These are phyloP conservation scores for Tachina grossa DNA, from an alignment of 2,888 invertebrate genomes.

Conservation along the genomic window DNA sequence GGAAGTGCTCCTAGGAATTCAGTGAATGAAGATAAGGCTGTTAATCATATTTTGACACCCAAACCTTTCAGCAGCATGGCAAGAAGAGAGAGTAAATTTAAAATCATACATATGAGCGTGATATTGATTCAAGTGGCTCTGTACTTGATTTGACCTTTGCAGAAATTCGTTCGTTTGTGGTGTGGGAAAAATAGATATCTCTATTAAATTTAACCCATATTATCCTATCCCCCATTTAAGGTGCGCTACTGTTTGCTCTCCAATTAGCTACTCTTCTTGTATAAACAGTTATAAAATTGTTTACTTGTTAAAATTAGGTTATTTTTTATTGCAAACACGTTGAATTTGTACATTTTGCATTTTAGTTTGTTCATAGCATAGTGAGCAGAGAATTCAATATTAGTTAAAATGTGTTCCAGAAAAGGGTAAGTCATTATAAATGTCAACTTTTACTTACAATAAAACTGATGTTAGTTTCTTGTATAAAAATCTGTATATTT, in stretches of 20 bases:
- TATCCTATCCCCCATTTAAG: slow-evolving; percentile 15
- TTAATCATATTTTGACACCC: no score
- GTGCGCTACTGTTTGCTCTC: slow-evolving; percentile 7
- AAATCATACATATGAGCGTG: no score
- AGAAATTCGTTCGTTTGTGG: no score
- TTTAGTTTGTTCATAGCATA: background rate
- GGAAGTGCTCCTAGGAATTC: no score
- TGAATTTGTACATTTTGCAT: background rate
- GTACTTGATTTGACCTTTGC: no score
- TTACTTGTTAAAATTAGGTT: background rate
- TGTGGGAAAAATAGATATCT: no score
- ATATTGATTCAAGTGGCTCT: no score
- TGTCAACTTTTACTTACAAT: slow-evolving; percentile 12
- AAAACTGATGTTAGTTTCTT: background rate
- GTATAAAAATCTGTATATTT: slow-evolving; percentile 5
- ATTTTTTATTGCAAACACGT: slow-evolving; percentile 5
- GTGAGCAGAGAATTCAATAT: background rate
- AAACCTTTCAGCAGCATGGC: no score
- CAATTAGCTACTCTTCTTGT: slow-evolving; percentile 13
- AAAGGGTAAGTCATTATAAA: slow-evolving; percentile 13
- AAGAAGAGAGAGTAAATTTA: no score
- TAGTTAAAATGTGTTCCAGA: background rate
- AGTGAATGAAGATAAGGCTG: no score
- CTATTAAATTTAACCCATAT: slow-evolving; percentile 8
- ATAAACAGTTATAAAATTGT: slow-evolving; percentile 12